These are phyloP conservation scores for Leguminivora glycinivorella DNA, from an alignment of 1,140 invertebrate genomes.

Conservation along the genomic window DNA sequence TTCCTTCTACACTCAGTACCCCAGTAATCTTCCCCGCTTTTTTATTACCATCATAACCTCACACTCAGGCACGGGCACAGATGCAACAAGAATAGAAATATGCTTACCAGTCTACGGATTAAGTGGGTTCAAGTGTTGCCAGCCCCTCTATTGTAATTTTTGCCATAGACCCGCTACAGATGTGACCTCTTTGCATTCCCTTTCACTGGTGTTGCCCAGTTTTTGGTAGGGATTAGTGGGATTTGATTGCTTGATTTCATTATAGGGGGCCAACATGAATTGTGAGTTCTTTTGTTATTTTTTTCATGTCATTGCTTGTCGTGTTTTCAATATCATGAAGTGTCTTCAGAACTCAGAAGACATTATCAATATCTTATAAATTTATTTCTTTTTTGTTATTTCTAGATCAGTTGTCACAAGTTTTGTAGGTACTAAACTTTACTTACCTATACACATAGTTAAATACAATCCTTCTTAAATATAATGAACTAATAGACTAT, in stretches of 20 bases:
- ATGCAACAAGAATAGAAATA: constrained; percentile 31
- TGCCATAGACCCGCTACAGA: constrained; percentile 27
- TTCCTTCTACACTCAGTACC: background rate
- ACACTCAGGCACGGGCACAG: constrained; percentile 3
- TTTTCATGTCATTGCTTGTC: constrained; percentile 3
- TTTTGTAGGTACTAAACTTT: too few relatives aligned
- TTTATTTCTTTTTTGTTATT: too few relatives aligned
- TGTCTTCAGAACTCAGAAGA: too few relatives aligned
- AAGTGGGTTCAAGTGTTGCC: constrained; percentile 29
- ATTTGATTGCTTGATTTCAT: constrained; percentile 29
- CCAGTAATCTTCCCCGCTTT: background rate
- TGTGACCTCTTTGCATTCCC: constrained; percentile 28
- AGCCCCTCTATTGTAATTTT: constrained; percentile 29
- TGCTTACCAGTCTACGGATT: constrained; percentile 28
- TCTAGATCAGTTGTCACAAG: too few relatives aligned
- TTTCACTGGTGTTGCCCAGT: constrained; percentile 17
- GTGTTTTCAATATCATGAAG: background rate
- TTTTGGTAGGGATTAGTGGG: constrained; percentile 29
- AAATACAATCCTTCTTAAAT: too few relatives aligned
- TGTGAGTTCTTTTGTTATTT: constrained; percentile 14
- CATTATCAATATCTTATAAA: too few relatives aligned
- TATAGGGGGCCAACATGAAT: constrained; percentile 19
- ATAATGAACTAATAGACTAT: too few relatives aligned
- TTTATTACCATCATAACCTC: background rate
- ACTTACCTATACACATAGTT: too few relatives aligned